Evolutionary conservation across 2,797 vertebrate species (phyloP).

Genomic region (Eulemur rubriventer): DNA sequence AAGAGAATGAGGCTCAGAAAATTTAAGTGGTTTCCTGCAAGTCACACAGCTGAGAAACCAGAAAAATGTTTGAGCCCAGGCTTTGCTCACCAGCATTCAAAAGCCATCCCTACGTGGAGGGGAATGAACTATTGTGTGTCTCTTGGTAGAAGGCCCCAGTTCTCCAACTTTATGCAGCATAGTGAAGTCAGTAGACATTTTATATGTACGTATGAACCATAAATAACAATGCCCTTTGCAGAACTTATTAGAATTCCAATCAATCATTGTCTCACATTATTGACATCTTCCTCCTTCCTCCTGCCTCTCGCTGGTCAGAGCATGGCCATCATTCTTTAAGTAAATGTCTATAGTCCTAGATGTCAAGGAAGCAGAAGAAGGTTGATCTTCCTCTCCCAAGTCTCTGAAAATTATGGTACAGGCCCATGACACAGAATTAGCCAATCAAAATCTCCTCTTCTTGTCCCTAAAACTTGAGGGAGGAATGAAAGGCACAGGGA

Average conservation of each 20-base stretch:
- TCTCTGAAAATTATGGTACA: background rate
- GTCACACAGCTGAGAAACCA: background rate
- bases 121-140: background rate
- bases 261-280: background rate
- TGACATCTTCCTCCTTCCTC: background rate
- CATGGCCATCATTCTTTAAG: background rate
- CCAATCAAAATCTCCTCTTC: background rate
- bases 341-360: background rate
- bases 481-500: background rate
- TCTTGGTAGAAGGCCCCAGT: background rate
- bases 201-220: background rate
- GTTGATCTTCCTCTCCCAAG: background rate
- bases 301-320: background rate
- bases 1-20: background rate
- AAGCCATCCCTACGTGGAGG: background rate
- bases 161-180: background rate
- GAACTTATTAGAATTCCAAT: background rate
- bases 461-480: background rate
- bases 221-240: background rate
- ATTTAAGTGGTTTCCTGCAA: background rate
- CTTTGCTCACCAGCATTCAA: background rate
- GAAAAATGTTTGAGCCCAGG: background rate
- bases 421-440: background rate
- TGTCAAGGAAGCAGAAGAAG: background rate
- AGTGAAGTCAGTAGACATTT: background rate